A percentile compares a stretch with the other conserved stretches of the same genome.
Evolutionary conservation across 2,888 invertebrate species (phyloP).

Genomic region (Resseliella maxima): DNA sequence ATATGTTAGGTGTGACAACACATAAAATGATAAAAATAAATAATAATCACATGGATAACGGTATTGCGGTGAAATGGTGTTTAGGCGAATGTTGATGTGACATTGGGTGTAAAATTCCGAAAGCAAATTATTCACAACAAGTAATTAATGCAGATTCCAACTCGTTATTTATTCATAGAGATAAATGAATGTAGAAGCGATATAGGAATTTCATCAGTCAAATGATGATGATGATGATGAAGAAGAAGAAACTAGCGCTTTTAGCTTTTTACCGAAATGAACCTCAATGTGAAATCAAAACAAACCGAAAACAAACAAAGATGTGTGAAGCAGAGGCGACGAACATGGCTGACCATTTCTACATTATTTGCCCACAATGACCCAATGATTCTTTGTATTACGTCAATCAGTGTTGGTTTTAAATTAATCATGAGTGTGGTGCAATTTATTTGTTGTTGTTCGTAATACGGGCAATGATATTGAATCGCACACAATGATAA

Average conservation of each 20-base stretch:
- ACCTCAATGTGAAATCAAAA: too few species aligned
- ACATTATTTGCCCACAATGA: background rate
- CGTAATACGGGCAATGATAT: background rate
- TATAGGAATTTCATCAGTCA: constrained; percentile 49
- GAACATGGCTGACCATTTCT: background rate
- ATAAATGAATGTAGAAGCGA: too few species aligned
- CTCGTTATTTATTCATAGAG: constrained; percentile 18
- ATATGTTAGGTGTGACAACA: too few species aligned
- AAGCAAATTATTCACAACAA: background rate
- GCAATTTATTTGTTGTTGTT: background rate
- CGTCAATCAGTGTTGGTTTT: background rate
- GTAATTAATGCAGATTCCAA: constrained; percentile 34
- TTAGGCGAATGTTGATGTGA: too few species aligned
- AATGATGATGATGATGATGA: background rate
- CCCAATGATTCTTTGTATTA: background rate
- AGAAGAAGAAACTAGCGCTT: too few species aligned
- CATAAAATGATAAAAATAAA: too few species aligned
- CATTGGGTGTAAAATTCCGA: background rate
- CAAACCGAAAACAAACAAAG: too few species aligned
- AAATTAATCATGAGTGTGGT: background rate
- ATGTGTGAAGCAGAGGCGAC: background rate
- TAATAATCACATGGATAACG: too few species aligned
- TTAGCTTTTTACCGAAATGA: too few species aligned
- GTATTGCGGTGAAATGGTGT: too few species aligned
- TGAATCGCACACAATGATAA: too few species aligned